Conservation (phyloP, 2,113 vertebrate species). For the Saccopteryx leptura region DNA sequence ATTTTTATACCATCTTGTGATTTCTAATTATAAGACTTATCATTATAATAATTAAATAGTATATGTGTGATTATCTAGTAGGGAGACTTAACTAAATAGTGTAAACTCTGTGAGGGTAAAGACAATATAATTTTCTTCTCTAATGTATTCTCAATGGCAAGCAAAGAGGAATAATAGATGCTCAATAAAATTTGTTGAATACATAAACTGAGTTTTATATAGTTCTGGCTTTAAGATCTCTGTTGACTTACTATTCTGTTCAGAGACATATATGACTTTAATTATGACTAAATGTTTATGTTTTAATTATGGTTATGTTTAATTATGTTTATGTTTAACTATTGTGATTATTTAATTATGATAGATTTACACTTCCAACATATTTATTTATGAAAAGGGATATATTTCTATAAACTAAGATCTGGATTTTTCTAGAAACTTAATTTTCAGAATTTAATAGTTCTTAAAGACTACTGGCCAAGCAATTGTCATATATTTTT, state of each 20-base stretch:
- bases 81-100: constrained; percentile 4
- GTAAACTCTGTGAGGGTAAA: constrained; percentile 30
- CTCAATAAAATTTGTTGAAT: background rate
- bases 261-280: background rate
- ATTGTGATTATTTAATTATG: background rate
- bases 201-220: background rate
- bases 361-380: background rate
- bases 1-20: constrained; percentile 45
- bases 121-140: background rate
- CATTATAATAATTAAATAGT: constrained; percentile 56
- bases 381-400: constrained; percentile 37
- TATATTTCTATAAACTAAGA: constrained; percentile 26
- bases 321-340: constrained; percentile 29
- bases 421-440: constrained; percentile 51
- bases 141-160: background rate
- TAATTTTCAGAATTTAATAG: constrained; percentile 9
- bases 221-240: background rate
- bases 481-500: background rate
- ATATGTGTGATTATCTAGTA: constrained; percentile 40
- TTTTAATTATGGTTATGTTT: constrained; percentile 44
- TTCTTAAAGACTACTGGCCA: background rate
- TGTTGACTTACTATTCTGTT: background rate
- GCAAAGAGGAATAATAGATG: background rate
- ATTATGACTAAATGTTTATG: background rate
- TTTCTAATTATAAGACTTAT: constrained; percentile 55